phyloP scores from a whole-genome alignment of 2,113 vertebrate species.

The Oreotrochilus melanogaster region DNA sequence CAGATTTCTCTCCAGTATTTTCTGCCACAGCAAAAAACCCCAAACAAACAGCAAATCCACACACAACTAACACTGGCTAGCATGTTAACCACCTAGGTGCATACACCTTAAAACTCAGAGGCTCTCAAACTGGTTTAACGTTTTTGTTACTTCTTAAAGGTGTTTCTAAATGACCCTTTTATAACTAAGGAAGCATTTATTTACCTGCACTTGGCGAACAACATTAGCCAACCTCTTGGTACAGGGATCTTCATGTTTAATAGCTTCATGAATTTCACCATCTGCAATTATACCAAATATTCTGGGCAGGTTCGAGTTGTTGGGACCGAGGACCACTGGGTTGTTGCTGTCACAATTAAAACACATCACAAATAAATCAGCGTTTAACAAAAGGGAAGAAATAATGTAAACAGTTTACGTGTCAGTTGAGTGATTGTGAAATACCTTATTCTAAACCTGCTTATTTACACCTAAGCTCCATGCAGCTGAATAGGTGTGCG shows the following conservation, averaged over 20 bases:
- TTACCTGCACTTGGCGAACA: conserved; percentile 96
- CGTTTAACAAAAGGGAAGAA: background rate
- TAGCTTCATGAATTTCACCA: conserved; percentile 91
- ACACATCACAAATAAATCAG: background rate
- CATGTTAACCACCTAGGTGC: background rate
- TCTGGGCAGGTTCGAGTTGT: conserved; percentile 95
- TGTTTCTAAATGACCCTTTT: background rate
- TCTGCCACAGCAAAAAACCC: background rate
- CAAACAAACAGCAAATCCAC: background rate
- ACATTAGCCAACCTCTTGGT: conserved; percentile 95
- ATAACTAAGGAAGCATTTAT: background rate
- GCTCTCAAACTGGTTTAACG: background rate
- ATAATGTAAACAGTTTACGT: background rate
- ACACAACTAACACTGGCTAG: background rate
- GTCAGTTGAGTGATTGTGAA: background rate
- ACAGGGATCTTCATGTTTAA: conserved; percentile 93
- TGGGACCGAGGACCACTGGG: conserved; percentile 92
- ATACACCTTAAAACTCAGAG: background rate
- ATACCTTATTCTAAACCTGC: background rate
- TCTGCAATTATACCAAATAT: conserved; percentile 97
- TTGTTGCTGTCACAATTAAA: conserved; percentile 87
- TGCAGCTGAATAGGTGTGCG: background rate
- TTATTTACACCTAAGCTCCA: background rate
- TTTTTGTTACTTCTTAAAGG: background rate
- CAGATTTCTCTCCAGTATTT: background rate